Evolutionary conservation across 2,888 invertebrate genomes (phyloP).

Genomic region (Aromia moschata): DNA sequence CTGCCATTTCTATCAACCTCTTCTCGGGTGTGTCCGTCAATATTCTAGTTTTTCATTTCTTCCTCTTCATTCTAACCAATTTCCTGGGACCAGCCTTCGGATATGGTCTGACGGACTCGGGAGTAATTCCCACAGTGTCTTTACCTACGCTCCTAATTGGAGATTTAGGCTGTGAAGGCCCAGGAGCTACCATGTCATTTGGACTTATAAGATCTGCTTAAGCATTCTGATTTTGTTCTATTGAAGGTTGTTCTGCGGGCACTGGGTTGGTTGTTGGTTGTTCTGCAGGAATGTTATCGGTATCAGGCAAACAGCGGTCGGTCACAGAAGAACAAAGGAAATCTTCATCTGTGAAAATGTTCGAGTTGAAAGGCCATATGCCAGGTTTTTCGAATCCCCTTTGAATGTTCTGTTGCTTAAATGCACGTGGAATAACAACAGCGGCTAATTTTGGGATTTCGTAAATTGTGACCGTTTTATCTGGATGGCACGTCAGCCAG

Average conservation of each 20-base stretch:
- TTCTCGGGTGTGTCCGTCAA: constrained; percentile 28
- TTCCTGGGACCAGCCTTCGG: constrained; percentile 17
- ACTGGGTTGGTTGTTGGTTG: too few relatives aligned
- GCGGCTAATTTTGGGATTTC: constrained; percentile 32
- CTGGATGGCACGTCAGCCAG: constrained; percentile 34
- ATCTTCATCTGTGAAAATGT: constrained; percentile 38
- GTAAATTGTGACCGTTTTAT: constrained; percentile 31
- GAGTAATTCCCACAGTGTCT: too few relatives aligned
- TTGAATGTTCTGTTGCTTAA: constrained; percentile 38
- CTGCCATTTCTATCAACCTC: background rate
- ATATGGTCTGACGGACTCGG: constrained; percentile 26
- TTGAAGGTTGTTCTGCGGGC: too few relatives aligned
- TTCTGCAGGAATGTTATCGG: too few relatives aligned
- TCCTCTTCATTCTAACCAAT: constrained; percentile 1
- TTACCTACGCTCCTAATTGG: too few relatives aligned
- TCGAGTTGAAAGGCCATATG: constrained; percentile 38
- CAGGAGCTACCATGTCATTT: too few relatives aligned
- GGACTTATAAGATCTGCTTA: too few relatives aligned
- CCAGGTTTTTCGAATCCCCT: constrained; percentile 38
- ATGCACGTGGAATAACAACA: constrained; percentile 30
- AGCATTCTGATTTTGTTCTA: too few relatives aligned
- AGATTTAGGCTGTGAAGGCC: too few relatives aligned
- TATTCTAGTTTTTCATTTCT: constrained; percentile 20
- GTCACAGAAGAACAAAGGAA: constrained; percentile 32
- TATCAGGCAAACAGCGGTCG: too few relatives aligned